phyloP scores from a whole-genome alignment of 2,113 vertebrate genomes.

The Mastomys coucha region DNA sequence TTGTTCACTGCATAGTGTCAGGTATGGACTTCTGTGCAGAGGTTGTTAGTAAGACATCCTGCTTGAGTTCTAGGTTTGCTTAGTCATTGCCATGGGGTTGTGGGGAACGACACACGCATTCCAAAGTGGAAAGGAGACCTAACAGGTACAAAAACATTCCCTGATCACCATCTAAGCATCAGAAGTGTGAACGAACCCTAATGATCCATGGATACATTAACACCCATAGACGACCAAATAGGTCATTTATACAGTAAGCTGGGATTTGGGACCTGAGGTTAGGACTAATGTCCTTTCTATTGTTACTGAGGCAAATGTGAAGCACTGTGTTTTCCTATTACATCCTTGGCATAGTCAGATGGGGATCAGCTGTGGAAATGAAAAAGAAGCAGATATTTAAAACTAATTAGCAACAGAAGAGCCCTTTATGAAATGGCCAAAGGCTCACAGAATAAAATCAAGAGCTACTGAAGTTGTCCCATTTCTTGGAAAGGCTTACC shows the following conservation, averaged over 20 bases:
- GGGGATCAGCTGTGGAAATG: background rate
- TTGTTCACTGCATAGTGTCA: background rate
- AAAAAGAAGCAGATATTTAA: conserved; percentile 16
- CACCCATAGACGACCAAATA: background rate
- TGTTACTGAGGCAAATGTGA: background rate
- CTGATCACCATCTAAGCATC: background rate
- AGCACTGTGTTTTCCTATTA: background rate
- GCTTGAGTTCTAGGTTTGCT: background rate
- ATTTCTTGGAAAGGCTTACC: conserved; percentile 11
- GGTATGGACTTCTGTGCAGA: background rate
- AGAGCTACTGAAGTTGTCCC: conserved; percentile 1
- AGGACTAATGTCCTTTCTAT: background rate
- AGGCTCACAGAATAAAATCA: background rate
- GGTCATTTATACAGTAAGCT: background rate
- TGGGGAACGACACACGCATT: background rate
- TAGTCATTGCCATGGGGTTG: background rate
- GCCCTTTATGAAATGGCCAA: conserved; percentile 61
- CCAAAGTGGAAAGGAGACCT: background rate
- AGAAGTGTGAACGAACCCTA: background rate
- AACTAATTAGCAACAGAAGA: conserved; percentile 59
- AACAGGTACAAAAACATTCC: background rate
- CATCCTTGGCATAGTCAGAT: background rate
- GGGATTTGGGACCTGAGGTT: background rate
- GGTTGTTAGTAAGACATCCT: background rate
- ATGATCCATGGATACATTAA: background rate